These are phyloP conservation scores for Lasioglossum vierecki DNA, from an alignment of 2,888 invertebrate genomes.

Conservation along the genomic window DNA sequence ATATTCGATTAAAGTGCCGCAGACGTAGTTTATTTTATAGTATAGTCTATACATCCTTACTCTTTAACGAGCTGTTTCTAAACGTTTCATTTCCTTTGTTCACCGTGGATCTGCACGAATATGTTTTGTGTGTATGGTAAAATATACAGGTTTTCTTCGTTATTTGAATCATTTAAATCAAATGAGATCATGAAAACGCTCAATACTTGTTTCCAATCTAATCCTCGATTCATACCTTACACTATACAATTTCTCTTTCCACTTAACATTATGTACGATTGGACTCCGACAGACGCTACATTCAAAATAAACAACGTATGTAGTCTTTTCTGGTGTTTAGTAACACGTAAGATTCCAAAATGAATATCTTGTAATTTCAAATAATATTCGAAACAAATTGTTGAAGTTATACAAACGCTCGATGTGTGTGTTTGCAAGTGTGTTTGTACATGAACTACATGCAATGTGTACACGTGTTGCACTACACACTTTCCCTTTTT, in stretches of 20 bases:
- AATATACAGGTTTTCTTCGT: background rate
- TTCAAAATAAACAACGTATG: slow-evolving; percentile 16
- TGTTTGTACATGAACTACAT: slow-evolving; percentile 23
- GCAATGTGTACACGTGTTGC: slow-evolving; percentile 21
- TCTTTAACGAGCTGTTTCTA: background rate
- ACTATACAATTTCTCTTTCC: slow-evolving; percentile 3
- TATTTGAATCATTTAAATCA: background rate
- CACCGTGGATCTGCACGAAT: slow-evolving; percentile 10
- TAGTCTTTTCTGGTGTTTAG: background rate
- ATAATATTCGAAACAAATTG: slow-evolving; percentile 20
- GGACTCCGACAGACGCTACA: slow-evolving; percentile 13
- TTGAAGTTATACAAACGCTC: slow-evolving; percentile 9
- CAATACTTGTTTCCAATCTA: background rate
- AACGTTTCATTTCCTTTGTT: background rate
- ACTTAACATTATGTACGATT: slow-evolving; percentile 25
- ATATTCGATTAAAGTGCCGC: slow-evolving; percentile 16
- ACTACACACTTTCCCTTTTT: slow-evolving; percentile 21
- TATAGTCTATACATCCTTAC: slow-evolving; percentile 41
- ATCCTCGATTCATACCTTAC: slow-evolving; percentile 11
- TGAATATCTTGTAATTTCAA: background rate
- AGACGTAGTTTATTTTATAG: slow-evolving; percentile 9
- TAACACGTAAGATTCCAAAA: slow-evolving; percentile 18
- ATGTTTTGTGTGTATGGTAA: background rate
- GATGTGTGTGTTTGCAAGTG: background rate
- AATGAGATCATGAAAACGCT: slow-evolving; percentile 3